These are phyloP conservation scores for Amazona vittata DNA, from an alignment of 2,113 vertebrate species.

Conservation along the genomic window DNA sequence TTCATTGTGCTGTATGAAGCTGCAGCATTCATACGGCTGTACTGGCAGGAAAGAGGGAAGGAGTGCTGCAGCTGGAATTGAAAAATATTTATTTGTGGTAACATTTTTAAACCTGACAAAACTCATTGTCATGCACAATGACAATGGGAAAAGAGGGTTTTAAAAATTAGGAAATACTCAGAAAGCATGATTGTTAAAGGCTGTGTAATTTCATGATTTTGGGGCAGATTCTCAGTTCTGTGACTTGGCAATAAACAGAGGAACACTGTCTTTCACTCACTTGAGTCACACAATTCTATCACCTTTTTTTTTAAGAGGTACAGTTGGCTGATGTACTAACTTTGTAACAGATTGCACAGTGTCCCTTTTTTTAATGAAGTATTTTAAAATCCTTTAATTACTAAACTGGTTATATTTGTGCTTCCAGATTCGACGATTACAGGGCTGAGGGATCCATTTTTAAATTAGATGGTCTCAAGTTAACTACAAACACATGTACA, in stretches of 20 bases:
- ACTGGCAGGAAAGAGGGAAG: neutral
- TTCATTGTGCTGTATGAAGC: neutral
- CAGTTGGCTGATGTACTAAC: neutral
- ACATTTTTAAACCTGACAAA: neutral
- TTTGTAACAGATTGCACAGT: neutral
- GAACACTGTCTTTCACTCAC: neutral
- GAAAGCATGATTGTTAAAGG: neutral
- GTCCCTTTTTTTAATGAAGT: neutral
- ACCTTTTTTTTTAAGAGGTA: neutral
- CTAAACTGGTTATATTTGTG: neutral
- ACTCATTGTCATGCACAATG: neutral
- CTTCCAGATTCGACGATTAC: neutral
- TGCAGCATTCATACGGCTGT: neutral
- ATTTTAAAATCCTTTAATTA: neutral
- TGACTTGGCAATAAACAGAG: neutral
- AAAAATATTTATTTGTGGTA: neutral
- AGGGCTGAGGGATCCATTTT: neutral
- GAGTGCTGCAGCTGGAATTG: neutral
- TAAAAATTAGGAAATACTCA: neutral
- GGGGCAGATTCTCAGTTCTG: neutral
- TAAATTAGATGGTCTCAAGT: neutral
- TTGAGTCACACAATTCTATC: neutral
- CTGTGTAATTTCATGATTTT: neutral
- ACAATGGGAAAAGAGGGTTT: neutral
- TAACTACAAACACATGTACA: neutral